A percentile compares a stretch with the other conserved stretches of the same genome.
Conservation (phyloP, 1,140 invertebrate genomes). For the Gonatopus flavifemur region DNA sequence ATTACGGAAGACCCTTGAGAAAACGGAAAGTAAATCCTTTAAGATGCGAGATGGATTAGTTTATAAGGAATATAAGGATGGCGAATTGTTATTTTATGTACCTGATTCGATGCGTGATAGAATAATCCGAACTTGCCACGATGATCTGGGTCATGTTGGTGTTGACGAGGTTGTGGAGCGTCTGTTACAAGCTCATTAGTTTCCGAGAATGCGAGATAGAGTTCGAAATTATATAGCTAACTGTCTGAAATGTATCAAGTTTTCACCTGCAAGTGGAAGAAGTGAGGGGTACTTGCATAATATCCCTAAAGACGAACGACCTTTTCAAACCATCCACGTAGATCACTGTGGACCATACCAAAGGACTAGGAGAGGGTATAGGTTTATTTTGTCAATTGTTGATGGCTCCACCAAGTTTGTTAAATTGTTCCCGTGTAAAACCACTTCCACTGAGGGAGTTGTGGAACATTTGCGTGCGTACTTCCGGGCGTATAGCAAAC, state of each 20-base stretch:
- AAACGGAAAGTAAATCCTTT: slow-evolving; percentile 10
- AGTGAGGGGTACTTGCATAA: not conserved
- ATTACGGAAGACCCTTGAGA: slow-evolving; percentile 1
- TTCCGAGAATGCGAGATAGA: not conserved
- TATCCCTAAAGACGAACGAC: not conserved
- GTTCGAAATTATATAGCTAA: not conserved
- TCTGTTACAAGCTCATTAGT: not conserved
- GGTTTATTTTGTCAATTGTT: not conserved
- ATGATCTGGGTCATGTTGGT: not conserved
- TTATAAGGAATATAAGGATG: slow-evolving; percentile 9
- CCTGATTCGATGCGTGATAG: not conserved
- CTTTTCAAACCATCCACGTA: not conserved
- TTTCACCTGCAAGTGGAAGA: not conserved
- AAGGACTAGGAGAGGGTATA: not conserved
- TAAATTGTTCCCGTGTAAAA: not conserved
- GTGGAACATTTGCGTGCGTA: not conserved
- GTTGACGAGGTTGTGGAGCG: not conserved
- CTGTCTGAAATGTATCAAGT: not conserved
- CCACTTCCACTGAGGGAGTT: not conserved
- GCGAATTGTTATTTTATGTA: slow-evolving; percentile 22
- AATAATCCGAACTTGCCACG: not conserved
- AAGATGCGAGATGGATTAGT: slow-evolving; percentile 21
- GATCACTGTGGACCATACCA: not conserved
- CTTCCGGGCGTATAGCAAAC: not conserved
- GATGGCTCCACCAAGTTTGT: not conserved